Evolutionary conservation across 1,140 invertebrate genomes (phyloP).

Genomic region (Nixonia krombeini): DNA sequence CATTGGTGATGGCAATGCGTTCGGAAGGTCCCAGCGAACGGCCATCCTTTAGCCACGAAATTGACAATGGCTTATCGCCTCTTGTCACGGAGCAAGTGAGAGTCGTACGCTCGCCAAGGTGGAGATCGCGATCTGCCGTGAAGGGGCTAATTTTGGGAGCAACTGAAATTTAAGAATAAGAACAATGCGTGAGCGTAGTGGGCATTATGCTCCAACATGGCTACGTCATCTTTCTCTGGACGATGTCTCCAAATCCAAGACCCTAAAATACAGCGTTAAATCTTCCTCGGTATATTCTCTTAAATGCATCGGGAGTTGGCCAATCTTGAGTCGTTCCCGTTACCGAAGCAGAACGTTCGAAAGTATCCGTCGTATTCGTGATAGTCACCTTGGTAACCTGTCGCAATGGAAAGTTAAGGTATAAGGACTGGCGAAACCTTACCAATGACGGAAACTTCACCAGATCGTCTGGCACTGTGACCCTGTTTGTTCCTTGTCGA

Average conservation of each 20-base stretch:
- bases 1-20: slow-evolving; percentile 78
- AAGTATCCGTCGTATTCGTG: background rate
- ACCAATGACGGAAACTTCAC: slow-evolving; percentile 84
- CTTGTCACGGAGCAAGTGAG: slow-evolving; percentile 84
- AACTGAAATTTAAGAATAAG: slow-evolving; percentile 76
- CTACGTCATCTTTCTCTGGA: slow-evolving; percentile 31
- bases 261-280: no score
- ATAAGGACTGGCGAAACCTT: slow-evolving; percentile 58
- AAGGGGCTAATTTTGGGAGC: slow-evolving; percentile 86
- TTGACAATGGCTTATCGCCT: slow-evolving; percentile 82
- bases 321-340: no score
- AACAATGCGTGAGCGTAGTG: no score
- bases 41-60: slow-evolving; percentile 84
- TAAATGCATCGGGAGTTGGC: no score
- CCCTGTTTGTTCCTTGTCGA: slow-evolving; percentile 82
- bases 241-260: no score
- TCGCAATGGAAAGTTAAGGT: slow-evolving; percentile 9
- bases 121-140: slow-evolving; percentile 79
- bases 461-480: slow-evolving; percentile 79
- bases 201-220: slow-evolving; percentile 25
- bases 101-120: slow-evolving; percentile 83
- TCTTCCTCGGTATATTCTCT: no score
- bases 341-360: background rate
- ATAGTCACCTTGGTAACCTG: slow-evolving; percentile 3
- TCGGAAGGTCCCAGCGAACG: slow-evolving; percentile 76